Evolutionary conservation across 1,140 invertebrate species (phyloP), one percentile per base, ranked within the genome.

Genomic region (Caenorhabditis latens): DNA sequence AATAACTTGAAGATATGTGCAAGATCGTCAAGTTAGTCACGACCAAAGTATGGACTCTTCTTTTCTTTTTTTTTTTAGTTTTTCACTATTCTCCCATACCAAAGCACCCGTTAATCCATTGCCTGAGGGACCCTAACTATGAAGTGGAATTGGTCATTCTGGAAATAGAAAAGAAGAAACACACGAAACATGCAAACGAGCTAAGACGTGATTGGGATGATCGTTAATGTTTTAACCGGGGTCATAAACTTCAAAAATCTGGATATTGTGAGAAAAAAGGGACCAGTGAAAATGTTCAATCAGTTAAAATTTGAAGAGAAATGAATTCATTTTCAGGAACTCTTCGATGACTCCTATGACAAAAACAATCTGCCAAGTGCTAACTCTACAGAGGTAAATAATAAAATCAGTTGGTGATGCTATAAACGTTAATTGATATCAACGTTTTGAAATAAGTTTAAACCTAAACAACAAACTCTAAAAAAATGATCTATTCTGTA

Each of bases 281-380:
- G 55, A 58, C 55, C 19, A 4, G 32, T 2, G 32, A 2, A 0
- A 32, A 32, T 32, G 32, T 32, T 32, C 32, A 32, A 32, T 32
- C 2, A 32, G 32, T 32, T 32, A 32, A 32, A 32, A 32, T 32
- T 32, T 0, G 32, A 32, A 1, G 2, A 32, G 32, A 32, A 32
- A 32, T 32, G 32, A 0, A 32, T 32, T 32, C 2, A 32, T 65
- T 89, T 92, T 57, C 71, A 91, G 91, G 79, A 88, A 13, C 87
- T 92, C 19, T 92, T 91, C 88, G 58, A 85, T 46, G 91, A 92
- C 58, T 86, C 87, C 14, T 92, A 92, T 84, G 91, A 92, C 86
- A 92, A 92, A 86, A 92, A 92, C 75, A 92, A 88, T 86, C 63
- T 92, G 61, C 91, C 91, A 0, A 92, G 91, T n/a, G 86, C 91